Percentiles rank a stretch among this genome's conserved stretches.
These are phyloP conservation scores for Macrotus californicus DNA, from an alignment of 2,113 vertebrate species.

Conservation along the genomic window DNA sequence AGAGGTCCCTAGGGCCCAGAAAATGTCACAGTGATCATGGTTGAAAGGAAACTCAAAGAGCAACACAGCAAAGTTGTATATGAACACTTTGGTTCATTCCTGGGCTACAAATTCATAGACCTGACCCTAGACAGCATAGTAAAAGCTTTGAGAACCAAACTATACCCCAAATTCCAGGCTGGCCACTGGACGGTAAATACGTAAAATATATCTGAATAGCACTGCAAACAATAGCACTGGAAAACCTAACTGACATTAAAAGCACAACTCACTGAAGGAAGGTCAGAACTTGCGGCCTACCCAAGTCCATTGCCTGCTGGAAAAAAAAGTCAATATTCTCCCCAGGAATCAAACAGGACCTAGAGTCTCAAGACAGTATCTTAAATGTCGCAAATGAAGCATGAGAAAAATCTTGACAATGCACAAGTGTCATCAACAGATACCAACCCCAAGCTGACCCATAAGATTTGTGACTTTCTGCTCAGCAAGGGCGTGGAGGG, in stretches of 20 bases:
- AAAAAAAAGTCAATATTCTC: neutral
- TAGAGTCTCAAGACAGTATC: neutral
- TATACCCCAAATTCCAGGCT: neutral
- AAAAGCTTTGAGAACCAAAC: neutral
- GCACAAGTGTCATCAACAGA: neutral
- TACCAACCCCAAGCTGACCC: neutral
- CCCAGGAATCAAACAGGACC: neutral
- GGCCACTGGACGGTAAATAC: neutral
- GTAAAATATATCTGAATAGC: neutral
- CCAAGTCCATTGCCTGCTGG: neutral
- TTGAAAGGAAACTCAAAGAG: neutral
- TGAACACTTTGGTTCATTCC: neutral
- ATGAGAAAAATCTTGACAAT: neutral
- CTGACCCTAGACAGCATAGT: neutral
- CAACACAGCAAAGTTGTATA: neutral
- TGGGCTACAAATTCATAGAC: neutral
- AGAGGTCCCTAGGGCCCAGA: neutral
- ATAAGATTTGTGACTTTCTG: neutral
- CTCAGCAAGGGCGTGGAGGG: neutral
- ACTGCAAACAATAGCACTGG: neutral
- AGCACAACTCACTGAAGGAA: neutral
- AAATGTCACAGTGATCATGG: neutral
- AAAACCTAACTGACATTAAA: neutral
- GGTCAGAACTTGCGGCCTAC: neutral
- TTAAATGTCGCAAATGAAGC: neutral